A percentile compares a stretch with the other conserved stretches of the same genome.
Evolutionary conservation across 1,140 invertebrate species (phyloP).

Genomic region (Drosophila busckii): DNA sequence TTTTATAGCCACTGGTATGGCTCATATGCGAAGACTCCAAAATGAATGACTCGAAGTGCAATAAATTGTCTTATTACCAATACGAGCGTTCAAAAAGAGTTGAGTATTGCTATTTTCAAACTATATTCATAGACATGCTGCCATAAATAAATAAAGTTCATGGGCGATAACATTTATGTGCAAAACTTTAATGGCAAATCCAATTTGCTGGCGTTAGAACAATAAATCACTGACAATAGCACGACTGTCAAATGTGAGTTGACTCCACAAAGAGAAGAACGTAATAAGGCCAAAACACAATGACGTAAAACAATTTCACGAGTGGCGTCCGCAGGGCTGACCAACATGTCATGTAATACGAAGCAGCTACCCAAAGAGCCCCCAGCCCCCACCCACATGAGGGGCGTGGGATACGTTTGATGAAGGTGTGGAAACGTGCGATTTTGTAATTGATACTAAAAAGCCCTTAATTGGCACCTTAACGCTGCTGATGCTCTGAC

Average conservation of each 20-base stretch:
- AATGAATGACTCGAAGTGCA: constrained; percentile 36
- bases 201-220: constrained; percentile 50
- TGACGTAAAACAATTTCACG: constrained; percentile 69
- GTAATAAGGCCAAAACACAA: constrained; percentile 42
- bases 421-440: constrained; percentile 76
- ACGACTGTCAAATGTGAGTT: constrained; percentile 56
- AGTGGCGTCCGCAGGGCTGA: constrained; percentile 33
- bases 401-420: too few relatives aligned
- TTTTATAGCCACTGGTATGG: constrained; percentile 37
- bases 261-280: constrained; percentile 33
- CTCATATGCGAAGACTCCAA: background rate
- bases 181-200: constrained; percentile 64
- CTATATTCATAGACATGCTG: background rate
- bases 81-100: constrained; percentile 20
- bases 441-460: constrained; percentile 79
- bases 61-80: background rate
- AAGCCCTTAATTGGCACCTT: constrained; percentile 79
- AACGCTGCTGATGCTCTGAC: constrained; percentile 77
- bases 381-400: background rate
- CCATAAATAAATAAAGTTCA: too few relatives aligned
- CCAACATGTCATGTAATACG: constrained; percentile 63
- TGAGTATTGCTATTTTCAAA: constrained; percentile 4
- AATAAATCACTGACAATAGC: constrained; percentile 68
- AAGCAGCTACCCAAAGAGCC: constrained; percentile 17
- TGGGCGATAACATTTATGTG: background rate